A percentile compares a stretch with the other conserved stretches of the same genome.
These are phyloP conservation scores for Callocephalon fimbriatum DNA, from an alignment of 2,113 vertebrate genomes.

Conservation along the genomic window DNA sequence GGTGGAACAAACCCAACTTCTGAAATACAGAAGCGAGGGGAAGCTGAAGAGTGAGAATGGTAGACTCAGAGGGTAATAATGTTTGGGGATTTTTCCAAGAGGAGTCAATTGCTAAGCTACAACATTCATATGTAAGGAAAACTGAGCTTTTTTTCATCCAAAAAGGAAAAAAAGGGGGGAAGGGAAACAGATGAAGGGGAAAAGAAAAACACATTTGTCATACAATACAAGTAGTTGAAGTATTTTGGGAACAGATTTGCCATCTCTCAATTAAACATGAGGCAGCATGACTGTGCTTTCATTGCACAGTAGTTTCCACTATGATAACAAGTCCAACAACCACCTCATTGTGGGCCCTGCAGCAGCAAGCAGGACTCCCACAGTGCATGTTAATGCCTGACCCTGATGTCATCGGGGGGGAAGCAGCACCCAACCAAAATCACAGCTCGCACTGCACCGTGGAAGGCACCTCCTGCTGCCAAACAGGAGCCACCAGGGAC, in stretches of 20 bases:
- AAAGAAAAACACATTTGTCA: constrained; percentile 59
- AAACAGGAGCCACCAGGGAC: background rate
- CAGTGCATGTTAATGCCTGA: constrained; percentile 50
- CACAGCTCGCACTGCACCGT: background rate
- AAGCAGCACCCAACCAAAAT: constrained; percentile 56
- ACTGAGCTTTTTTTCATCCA: background rate
- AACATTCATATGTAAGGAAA: background rate
- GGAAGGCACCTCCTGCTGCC: constrained; percentile 20
- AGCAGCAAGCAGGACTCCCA: constrained; percentile 30
- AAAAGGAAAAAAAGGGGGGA: background rate
- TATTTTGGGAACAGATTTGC: constrained; percentile 48
- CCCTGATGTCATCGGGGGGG: constrained; percentile 26
- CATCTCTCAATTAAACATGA: constrained; percentile 18
- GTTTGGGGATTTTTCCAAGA: background rate
- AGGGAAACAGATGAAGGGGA: background rate
- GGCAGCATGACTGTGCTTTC: constrained; percentile 35
- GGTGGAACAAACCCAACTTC: background rate
- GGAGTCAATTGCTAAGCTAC: background rate
- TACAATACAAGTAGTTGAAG: constrained; percentile 1
- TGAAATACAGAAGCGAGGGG: background rate
- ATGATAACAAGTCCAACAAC: constrained; percentile 63
- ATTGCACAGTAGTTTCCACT: constrained; percentile 43
- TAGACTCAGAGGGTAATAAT: background rate
- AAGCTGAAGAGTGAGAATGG: background rate
- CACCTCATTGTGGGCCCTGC: constrained; percentile 1